phyloP scores from a whole-genome alignment of 2,888 invertebrate species.

The Dioctria rufipes region DNA sequence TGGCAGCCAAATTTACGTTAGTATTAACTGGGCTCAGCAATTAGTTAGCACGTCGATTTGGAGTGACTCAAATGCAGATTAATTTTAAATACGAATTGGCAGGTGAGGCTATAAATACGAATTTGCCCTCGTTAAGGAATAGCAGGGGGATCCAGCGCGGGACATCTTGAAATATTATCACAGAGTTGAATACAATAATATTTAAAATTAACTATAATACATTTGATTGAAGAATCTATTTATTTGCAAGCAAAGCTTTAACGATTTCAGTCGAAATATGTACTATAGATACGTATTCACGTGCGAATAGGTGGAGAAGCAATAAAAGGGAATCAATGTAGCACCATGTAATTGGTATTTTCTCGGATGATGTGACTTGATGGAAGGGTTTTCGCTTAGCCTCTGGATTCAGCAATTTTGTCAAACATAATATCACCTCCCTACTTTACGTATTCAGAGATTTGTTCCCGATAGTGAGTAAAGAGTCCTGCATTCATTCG shows the following conservation, averaged over 20 bases:
- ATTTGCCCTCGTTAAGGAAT: slow-evolving; percentile 18
- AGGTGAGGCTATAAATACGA: slow-evolving; percentile 57
- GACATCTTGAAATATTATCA: no score
- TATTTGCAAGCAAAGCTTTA: not conserved
- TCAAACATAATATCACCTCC: slow-evolving; percentile 23
- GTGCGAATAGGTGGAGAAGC: slow-evolving; percentile 47
- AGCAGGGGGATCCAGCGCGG: not conserved
- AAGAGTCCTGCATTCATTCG: not conserved
- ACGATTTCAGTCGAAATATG: not conserved
- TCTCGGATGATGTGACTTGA: slow-evolving; percentile 59
- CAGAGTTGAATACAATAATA: no score
- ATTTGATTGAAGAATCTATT: no score
- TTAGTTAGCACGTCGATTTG: slow-evolving; percentile 57
- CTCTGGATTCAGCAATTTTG: slow-evolving; percentile 51
- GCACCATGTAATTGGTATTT: slow-evolving; percentile 59
- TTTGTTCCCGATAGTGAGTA: slow-evolving; percentile 16
- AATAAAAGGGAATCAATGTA: slow-evolving; percentile 59
- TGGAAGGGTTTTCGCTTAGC: slow-evolving; percentile 53
- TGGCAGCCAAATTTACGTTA: slow-evolving; percentile 55
- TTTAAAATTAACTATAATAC: no score
- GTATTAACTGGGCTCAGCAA: slow-evolving; percentile 58
- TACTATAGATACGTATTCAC: not conserved
- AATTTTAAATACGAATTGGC: slow-evolving; percentile 59
- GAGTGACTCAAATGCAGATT: slow-evolving; percentile 49
- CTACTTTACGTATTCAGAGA: slow-evolving; percentile 40